phyloP scores from a whole-genome alignment of 2,888 invertebrate species.

The Drosophila anomelani region DNA sequence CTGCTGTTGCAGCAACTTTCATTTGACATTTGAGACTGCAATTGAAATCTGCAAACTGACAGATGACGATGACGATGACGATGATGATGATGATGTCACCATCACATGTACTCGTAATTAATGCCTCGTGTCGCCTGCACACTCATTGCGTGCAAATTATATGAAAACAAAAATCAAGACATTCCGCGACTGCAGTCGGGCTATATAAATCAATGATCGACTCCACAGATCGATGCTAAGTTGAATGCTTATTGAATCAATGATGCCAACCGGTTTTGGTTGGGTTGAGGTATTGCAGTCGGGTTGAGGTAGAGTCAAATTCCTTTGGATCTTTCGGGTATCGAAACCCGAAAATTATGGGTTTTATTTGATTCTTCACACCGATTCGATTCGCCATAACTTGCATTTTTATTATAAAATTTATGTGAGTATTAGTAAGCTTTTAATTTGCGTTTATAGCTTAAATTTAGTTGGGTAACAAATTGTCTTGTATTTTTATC shows the following conservation, averaged over 20 bases:
- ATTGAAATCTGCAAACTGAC: conserved; percentile 43
- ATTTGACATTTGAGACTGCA: conserved; percentile 62
- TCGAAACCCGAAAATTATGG: conserved; percentile 14
- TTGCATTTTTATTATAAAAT: not conserved
- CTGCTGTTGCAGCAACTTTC: conserved; percentile 52
- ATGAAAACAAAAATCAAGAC: conserved; percentile 21
- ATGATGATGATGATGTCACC: conserved; percentile 44
- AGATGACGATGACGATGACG: conserved; percentile 21
- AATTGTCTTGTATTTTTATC: not conserved
- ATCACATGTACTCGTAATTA: conserved; percentile 56
- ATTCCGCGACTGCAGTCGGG: conserved; percentile 31
- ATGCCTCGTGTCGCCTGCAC: conserved; percentile 53
- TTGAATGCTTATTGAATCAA: conserved; percentile 32
- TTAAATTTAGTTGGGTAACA: not conserved
- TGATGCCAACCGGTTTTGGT: conserved; percentile 35
- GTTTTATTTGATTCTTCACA: conserved; percentile 17
- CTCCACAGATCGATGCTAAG: conserved; percentile 41
- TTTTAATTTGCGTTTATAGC: not conserved
- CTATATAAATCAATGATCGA: conserved; percentile 34
- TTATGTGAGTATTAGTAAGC: not conserved
- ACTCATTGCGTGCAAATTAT: conserved; percentile 56
- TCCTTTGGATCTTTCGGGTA: conserved; percentile 14
- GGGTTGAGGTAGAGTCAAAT: conserved; percentile 18
- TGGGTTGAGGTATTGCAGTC: conserved; percentile 5
- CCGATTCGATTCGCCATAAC: conserved; percentile 17